Evolutionary conservation across 2,888 invertebrate genomes (phyloP).

Genomic region (Lepidochrysops patricia): DNA sequence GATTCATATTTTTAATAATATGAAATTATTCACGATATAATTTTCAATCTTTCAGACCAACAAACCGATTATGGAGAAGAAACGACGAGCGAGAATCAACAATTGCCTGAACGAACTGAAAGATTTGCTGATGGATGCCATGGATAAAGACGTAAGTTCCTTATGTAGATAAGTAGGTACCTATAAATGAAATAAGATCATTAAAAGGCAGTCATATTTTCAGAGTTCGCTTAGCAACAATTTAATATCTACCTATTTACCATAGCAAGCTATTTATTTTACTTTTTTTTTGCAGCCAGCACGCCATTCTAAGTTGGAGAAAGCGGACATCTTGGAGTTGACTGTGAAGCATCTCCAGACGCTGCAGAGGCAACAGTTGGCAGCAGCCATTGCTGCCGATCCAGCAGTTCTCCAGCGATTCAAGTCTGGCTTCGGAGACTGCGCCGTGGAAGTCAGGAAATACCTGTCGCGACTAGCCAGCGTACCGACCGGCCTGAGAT

Average conservation of each 20-base stretch:
- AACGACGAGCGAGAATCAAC: conserved; percentile 91
- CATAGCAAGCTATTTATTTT: background rate
- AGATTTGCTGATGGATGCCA: conserved; percentile 86
- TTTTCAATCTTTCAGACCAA: conserved; percentile 80
- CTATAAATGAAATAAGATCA: too few relatives aligned
- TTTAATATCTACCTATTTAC: background rate
- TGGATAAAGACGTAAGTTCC: conserved; percentile 91
- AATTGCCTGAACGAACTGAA: conserved; percentile 91
- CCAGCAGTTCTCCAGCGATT: conserved; percentile 89
- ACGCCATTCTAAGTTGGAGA: conserved; percentile 94
- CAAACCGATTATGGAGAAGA: conserved; percentile 95
- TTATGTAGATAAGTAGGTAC: too few relatives aligned
- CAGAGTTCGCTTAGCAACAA: background rate
- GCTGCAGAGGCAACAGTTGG: conserved; percentile 89
- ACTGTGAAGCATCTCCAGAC: conserved; percentile 94
- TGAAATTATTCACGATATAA: conserved; percentile 18
- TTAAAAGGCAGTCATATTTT: too few relatives aligned
- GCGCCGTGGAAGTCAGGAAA: conserved; percentile 86
- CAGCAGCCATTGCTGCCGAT: conserved; percentile 87
- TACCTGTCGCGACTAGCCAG: conserved; percentile 80
- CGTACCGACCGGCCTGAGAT: conserved; percentile 72
- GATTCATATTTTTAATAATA: too few relatives aligned
- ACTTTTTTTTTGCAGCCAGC: conserved; percentile 80
- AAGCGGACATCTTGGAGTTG: conserved; percentile 96
- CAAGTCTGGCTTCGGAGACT: conserved; percentile 90